A percentile compares a stretch with the other conserved stretches of the same genome.
Evolutionary conservation across 2,797 vertebrate genomes (phyloP).

Genomic region (Limosa lapponica): DNA sequence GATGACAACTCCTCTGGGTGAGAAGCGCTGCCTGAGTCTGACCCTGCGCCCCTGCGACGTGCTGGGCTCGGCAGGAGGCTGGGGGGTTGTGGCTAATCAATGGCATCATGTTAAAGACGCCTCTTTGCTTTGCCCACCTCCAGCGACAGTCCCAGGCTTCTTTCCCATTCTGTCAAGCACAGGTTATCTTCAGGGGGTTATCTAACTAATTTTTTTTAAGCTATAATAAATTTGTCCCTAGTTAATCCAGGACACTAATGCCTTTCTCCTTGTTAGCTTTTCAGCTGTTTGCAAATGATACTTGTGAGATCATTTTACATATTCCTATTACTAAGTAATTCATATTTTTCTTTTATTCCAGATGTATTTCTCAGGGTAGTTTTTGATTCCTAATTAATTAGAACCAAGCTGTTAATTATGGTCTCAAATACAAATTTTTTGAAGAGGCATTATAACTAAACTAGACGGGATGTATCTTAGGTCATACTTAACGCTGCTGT

Average conservation of each 20-base stretch:
- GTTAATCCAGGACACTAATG: neutral
- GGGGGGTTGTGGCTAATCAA: neutral
- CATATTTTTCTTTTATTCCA: neutral
- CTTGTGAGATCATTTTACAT: neutral
- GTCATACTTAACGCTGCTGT: neutral
- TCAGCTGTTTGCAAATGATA: neutral
- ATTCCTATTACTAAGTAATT: neutral
- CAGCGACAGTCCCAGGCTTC: neutral
- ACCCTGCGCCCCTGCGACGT: neutral
- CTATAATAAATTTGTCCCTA: neutral
- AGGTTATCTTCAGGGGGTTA: neutral
- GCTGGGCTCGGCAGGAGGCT: neutral
- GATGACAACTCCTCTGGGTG: neutral
- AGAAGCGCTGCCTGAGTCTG: neutral
- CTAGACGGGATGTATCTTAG: neutral
- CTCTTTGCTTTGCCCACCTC: neutral
- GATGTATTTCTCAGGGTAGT: neutral
- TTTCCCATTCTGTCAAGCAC: neutral
- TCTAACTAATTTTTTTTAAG: neutral
- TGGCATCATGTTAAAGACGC: neutral
- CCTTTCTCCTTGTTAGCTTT: neutral
- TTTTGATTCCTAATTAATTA: slow-evolving; percentile 12
- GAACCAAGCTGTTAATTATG: neutral
- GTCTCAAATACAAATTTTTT: neutral
- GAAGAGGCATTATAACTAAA: neutral